Evolutionary conservation across 2,113 vertebrate genomes (phyloP).

Genomic region (Arizona elegans): DNA sequence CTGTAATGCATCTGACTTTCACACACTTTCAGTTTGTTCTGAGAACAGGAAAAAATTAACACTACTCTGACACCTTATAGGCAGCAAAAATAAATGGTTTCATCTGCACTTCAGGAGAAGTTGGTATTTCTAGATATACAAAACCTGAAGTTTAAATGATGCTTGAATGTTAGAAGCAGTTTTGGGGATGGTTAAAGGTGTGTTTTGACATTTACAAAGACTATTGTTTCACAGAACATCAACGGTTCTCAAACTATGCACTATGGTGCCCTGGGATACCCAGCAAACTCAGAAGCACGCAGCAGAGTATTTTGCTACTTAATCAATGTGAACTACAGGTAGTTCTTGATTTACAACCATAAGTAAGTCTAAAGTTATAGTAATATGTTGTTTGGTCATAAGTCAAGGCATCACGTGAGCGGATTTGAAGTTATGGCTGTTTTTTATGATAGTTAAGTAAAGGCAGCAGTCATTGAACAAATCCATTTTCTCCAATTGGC

Average conservation of each 20-base stretch:
- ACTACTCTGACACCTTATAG: slow-evolving; percentile 44
- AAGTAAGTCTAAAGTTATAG: background rate
- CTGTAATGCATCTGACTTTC: slow-evolving; percentile 7
- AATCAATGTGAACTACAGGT: background rate
- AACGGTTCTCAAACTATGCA: background rate
- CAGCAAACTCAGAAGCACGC: background rate
- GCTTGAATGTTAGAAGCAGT: slow-evolving; percentile 30
- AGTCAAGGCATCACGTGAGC: background rate
- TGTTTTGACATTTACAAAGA: slow-evolving; percentile 21
- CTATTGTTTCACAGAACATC: background rate
- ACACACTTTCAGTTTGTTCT: background rate
- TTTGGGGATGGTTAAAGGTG: slow-evolving; percentile 26
- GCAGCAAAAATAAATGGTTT: slow-evolving; percentile 54
- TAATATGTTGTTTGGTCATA: background rate
- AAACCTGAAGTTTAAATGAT: background rate
- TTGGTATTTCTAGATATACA: slow-evolving; percentile 23
- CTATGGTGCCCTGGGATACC: background rate
- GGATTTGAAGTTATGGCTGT: background rate
- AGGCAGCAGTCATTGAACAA: background rate
- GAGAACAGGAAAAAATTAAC: slow-evolving; percentile 34
- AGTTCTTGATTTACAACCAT: background rate
- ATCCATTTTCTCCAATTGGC: background rate
- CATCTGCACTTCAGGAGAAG: slow-evolving; percentile 53
- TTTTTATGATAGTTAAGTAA: background rate
- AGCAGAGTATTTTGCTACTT: background rate